Evolutionary conservation across 2,888 invertebrate genomes (phyloP), one percentile per base, ranked within the genome.

Genomic region (Spatulosminthurus flaviceps): DNA sequence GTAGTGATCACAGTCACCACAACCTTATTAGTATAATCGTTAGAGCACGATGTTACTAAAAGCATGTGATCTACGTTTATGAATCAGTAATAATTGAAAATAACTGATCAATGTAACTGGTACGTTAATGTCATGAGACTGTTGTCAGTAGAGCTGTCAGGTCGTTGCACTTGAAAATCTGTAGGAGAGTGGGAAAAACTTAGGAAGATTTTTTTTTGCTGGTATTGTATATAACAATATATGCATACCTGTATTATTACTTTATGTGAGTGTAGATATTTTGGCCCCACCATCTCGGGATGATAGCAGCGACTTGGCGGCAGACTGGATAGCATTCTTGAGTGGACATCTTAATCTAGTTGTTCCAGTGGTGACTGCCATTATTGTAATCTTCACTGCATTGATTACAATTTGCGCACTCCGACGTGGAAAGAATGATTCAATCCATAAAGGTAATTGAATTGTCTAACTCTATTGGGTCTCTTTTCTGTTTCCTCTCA

Each of bases 341-440:
- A 82, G 83, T 70, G 82, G 81, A 78, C 80, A 96, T 90, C 92
- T 96, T 88, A 95, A 95, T 91, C 92, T 97, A 88, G 94, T 97
- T 89, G 94, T 97, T 87, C 96, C 96, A 79, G 94, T 96, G 86
- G 94, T 95, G 88, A 95, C 95, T 85, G 95, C 95, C 86, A 91
- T 95, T 86, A 91, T 96, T 87, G 95, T 97, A 89, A 94, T 96
- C 89, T 93, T 96, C 88, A 94, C 96, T 89, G 96, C 96, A 87
- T 92, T 96, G 88, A 92, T 95, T 88, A 95, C 97, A 88, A 95
- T 96, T 88, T 95, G 95, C 92, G 94, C 95, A 87, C 92, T 95
- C 86, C 92, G 93, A 87, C 94, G 95, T 87, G 93, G 94, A 82
- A 85, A 85, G 81, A 81, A 78, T 88, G 92, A 94, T 89, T 91